phyloP scores from a whole-genome alignment of 2,797 vertebrate genomes.

The Ibycter americanus region DNA sequence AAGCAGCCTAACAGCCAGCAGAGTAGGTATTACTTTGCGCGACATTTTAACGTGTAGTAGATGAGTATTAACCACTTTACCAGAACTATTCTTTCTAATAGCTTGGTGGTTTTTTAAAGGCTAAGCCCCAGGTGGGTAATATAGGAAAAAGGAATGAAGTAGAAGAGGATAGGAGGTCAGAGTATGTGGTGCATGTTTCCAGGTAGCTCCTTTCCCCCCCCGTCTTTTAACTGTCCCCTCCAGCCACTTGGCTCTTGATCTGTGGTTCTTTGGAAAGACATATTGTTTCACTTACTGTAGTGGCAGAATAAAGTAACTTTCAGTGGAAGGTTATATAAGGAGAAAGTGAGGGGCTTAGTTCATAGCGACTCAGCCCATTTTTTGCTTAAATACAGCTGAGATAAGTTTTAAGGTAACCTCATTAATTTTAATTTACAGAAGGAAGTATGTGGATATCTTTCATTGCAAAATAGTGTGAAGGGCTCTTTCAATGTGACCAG shows the following conservation, averaged over 20 bases:
- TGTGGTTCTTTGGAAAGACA: not conserved
- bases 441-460: not conserved
- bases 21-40: not conserved
- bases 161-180: not conserved
- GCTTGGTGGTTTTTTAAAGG: not conserved
- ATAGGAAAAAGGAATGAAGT: not conserved
- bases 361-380: rapidly evolving
- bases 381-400: not conserved
- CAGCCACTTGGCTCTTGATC: slow-evolving; percentile 15
- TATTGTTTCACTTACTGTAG: not conserved
- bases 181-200: not conserved
- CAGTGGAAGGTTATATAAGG: not conserved
- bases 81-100: not conserved
- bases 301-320: not conserved
- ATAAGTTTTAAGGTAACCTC: not conserved
- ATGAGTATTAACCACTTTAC: not conserved
- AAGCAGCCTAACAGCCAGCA: not conserved
- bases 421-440: not conserved
- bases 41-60: not conserved
- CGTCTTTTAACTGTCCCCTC: slow-evolving; percentile 9
- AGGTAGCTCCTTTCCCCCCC: not conserved
- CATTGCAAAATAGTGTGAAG: not conserved
- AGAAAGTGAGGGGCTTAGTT: not conserved
- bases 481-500: not conserved
- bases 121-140: not conserved